phyloP scores from a whole-genome alignment of 2,797 vertebrate species.

The Enoplosus armatus region DNA sequence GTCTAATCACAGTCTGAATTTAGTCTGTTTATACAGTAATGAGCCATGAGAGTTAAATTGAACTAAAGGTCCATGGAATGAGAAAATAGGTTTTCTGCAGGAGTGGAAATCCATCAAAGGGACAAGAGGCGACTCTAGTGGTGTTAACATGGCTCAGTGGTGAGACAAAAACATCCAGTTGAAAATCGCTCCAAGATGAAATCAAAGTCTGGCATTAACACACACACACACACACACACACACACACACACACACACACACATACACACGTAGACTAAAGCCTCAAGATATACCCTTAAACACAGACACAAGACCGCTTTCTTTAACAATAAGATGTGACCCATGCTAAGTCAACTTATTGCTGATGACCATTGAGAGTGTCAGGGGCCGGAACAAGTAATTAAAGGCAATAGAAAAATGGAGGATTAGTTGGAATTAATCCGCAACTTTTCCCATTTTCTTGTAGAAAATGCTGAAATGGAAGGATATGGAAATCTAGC shows the following conservation, averaged over 20 bases:
- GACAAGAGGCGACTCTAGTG: slow-evolving; percentile 42
- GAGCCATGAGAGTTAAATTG: slow-evolving; percentile 42
- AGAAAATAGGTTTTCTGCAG: slow-evolving; percentile 54
- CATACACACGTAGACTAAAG: too few species aligned
- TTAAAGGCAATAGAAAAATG: slow-evolving; percentile 79
- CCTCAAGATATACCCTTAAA: slow-evolving; percentile 28
- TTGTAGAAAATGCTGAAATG: slow-evolving; percentile 70
- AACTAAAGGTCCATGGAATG: slow-evolving; percentile 45
- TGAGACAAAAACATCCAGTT: slow-evolving; percentile 55
- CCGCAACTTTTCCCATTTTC: slow-evolving; percentile 81
- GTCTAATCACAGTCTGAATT: slow-evolving; percentile 35
- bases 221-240: too few species aligned
- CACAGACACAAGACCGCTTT: slow-evolving; percentile 21
- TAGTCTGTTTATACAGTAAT: slow-evolving; percentile 34
- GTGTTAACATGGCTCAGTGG: slow-evolving; percentile 37
- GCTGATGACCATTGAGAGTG: slow-evolving; percentile 70
- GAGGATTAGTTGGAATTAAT: slow-evolving; percentile 81
- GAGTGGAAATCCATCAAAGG: slow-evolving; percentile 53
- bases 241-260: too few species aligned
- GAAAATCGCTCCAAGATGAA: slow-evolving; percentile 23
- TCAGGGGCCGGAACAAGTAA: slow-evolving; percentile 75
- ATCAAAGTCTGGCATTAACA: too few species aligned
- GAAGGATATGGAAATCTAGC: slow-evolving; percentile 77
- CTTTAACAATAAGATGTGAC: slow-evolving; percentile 44
- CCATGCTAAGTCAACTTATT: slow-evolving; percentile 57